A percentile compares a stretch with the other conserved stretches of the same genome.
Conservation (phyloP, 2,888 invertebrate genomes). For the Anaspis maculata region DNA sequence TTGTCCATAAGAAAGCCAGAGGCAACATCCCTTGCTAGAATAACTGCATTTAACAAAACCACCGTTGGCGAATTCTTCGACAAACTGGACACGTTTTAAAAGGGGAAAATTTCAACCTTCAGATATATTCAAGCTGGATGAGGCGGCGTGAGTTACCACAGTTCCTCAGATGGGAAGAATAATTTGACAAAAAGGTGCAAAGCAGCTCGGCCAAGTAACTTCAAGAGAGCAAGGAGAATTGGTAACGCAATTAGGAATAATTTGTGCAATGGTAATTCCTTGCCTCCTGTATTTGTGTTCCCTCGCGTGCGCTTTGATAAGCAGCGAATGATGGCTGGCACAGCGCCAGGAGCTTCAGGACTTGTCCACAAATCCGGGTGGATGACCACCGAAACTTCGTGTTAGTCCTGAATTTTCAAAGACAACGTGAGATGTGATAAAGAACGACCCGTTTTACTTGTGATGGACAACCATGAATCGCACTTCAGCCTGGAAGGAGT, state of each 20-base stretch:
- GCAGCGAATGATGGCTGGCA: background rate
- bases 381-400: background rate
- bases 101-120: background rate
- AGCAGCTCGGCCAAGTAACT: background rate
- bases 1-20: background rate
- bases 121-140: background rate
- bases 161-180: background rate
- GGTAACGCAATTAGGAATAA: background rate
- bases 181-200: background rate
- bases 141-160: background rate
- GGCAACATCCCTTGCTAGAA: background rate
- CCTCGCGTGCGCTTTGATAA: background rate
- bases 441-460: background rate
- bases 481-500: background rate
- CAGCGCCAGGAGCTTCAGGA: background rate
- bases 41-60: background rate
- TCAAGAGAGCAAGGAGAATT: background rate
- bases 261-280: background rate
- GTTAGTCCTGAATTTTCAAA: background rate
- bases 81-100: background rate
- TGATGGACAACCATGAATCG: background rate
- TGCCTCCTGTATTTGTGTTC: background rate
- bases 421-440: background rate
- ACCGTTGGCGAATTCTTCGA: background rate
- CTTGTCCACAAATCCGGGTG: background rate